phyloP scores from a whole-genome alignment of 2,113 vertebrate genomes.

The Camarhynchus parvulus region DNA sequence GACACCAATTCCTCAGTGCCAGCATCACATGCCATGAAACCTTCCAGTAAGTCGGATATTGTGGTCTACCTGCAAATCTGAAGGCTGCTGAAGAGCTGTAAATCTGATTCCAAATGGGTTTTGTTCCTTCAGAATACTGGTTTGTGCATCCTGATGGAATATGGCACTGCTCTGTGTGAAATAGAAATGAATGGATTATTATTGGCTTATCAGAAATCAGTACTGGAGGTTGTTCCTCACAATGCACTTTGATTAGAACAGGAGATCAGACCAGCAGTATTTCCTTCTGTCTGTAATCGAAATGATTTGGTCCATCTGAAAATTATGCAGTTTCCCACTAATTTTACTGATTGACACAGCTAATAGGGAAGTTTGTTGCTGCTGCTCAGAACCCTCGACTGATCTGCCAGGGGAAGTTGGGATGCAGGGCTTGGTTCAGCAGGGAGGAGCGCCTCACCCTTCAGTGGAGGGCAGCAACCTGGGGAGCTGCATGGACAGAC shows the following conservation, averaged over 20 bases:
- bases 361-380: not conserved
- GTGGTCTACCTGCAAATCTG: not conserved
- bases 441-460: not conserved
- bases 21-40: not conserved
- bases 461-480: not conserved
- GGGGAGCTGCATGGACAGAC: not conserved
- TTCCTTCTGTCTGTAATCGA: not conserved
- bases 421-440: not conserved
- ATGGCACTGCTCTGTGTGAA: not conserved
- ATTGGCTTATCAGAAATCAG: slow-evolving; percentile 39
- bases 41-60: not conserved
- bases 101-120: not conserved
- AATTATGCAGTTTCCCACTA: not conserved
- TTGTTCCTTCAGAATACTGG: not conserved
- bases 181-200: slow-evolving; percentile 40
- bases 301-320: not conserved
- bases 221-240: not conserved
- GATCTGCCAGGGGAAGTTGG: not conserved
- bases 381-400: not conserved
- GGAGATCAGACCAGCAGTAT: not conserved
- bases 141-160: slow-evolving; percentile 20
- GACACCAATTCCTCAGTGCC: not conserved
- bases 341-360: not conserved
- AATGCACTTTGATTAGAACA: slow-evolving; percentile 49
- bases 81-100: not conserved